Percentiles rank a stretch among this genome's conserved stretches.
Evolutionary conservation across 2,888 invertebrate genomes (phyloP).

Genomic region (Allygus modestus): DNA sequence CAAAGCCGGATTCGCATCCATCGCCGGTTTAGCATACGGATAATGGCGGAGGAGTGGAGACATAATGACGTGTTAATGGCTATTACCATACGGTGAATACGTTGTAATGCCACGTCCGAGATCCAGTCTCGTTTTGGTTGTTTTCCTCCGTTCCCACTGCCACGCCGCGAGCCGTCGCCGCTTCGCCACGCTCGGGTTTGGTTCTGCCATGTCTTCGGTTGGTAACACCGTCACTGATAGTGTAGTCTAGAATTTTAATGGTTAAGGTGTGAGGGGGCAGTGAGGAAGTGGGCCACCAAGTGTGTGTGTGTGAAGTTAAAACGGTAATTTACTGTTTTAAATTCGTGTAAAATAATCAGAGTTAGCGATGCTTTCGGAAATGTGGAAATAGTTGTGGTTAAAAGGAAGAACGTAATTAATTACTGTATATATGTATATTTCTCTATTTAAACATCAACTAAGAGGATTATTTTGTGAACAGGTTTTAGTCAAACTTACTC

Average conservation of each 20-base stretch:
- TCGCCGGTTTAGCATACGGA: conserved; percentile 17
- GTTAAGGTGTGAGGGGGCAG: not conserved
- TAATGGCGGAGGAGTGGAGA: conserved; percentile 14
- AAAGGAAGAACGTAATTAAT: no score
- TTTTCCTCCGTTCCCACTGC: not conserved
- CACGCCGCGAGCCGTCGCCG: not conserved
- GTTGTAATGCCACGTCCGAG: not conserved
- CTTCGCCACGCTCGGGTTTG: not conserved
- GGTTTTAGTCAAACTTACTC: no score
- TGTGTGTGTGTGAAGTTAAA: no score
- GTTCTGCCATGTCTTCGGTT: not conserved
- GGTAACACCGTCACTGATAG: not conserved
- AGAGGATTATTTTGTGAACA: no score
- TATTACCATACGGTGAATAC: conserved; percentile 30
- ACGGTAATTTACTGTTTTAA: no score
- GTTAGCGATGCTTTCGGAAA: no score
- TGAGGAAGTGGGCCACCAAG: no score
- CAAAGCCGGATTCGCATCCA: conserved; percentile 1
- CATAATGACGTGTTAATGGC: conserved; percentile 28
- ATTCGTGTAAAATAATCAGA: no score
- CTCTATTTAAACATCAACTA: no score
- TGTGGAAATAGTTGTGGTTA: no score
- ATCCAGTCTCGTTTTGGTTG: conserved; percentile 16
- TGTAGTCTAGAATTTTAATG: not conserved
- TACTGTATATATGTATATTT: no score